Conservation (phyloP, 2,888 invertebrate species). For the Callosobruchus maculatus region DNA sequence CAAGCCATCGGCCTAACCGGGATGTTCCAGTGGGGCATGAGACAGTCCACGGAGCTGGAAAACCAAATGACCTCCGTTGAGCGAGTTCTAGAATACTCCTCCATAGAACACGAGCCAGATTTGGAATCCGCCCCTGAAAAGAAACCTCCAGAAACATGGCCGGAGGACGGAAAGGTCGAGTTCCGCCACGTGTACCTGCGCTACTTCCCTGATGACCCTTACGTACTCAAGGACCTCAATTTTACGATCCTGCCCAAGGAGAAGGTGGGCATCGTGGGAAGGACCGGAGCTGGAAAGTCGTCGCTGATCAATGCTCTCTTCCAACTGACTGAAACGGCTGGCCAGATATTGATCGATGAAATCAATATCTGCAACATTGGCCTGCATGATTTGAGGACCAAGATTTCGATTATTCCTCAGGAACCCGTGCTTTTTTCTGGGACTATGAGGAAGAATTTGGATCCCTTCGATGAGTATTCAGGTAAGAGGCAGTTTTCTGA, state of each 20-base stretch:
- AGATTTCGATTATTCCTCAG: conserved; percentile 58
- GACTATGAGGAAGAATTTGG: conserved; percentile 82
- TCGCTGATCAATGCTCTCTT: conserved; percentile 69
- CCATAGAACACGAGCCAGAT: conserved; percentile 39
- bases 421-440: conserved; percentile 73
- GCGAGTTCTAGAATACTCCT: conserved; percentile 56
- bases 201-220: conserved; percentile 64
- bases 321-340: conserved; percentile 57
- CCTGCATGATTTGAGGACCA: conserved; percentile 52
- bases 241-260: conserved; percentile 64
- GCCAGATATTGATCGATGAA: conserved; percentile 59
- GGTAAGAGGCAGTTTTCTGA: too few species aligned
- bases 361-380: conserved; percentile 54
- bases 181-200: conserved; percentile 61
- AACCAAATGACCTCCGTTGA: conserved; percentile 92
- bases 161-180: conserved; percentile 63
- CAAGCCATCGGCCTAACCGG: conserved; percentile 47
- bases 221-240: conserved; percentile 71
- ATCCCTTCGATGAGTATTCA: conserved; percentile 78
- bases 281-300: conserved; percentile 79
- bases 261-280: conserved; percentile 77
- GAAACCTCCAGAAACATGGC: conserved; percentile 72
- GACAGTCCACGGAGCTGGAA: conserved; percentile 47
- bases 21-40: conserved; percentile 87
- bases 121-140: conserved; percentile 59